Base-by-base conservation (phyloP, 2,797 vertebrate species). In the Pantherophis alleghaniensis region DNA sequence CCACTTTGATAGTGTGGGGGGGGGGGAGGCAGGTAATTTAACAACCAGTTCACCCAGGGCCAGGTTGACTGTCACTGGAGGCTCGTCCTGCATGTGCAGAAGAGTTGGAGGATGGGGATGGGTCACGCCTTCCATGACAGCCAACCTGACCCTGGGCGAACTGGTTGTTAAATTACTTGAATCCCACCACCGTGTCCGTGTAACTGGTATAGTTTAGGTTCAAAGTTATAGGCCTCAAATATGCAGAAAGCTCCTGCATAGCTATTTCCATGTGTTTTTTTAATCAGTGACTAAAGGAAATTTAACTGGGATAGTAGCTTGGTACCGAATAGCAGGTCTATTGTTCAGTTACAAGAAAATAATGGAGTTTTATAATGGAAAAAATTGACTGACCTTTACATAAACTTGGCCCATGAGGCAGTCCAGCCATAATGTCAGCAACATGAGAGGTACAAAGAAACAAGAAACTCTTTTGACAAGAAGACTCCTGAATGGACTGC, bases 351-450 rank as follows among this genome's bases (percentile, higher is more conserved):
- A 90, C 86, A 94, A 94, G 69, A 83, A 94, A 92, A 93, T 91
- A 94, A 93, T 9, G 94, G 28, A 88, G 61, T 96, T 91, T 96
- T 94, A 22, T 94, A 94, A 95, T 92, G 95, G 94, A 96, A 93
- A 79, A 91, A 87, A 83, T 88, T 90, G 63, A 93, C 87, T 95
- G 96, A 97, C 94, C 94, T 96, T 97, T 96, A 88, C 20, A 51
- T 61, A 92, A 94, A 95, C 92, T 94, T 94, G 93, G 92, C 10
- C 91, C 96, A 74, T 26, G 7, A 53, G 89, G 14, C 37, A 95
- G 28, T 87, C 0, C n/a, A 69, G 83, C 86, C 95, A 57, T 93
- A 93, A 93, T 66, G 89, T 37, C 61, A 24, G 13, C 87, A 90
- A 86, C n/a, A 90, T 47, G 32, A 95, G 90, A 86, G 90, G 93